phyloP scores from a whole-genome alignment of 2,113 vertebrate genomes.

The Podarcis raffonei region DNA sequence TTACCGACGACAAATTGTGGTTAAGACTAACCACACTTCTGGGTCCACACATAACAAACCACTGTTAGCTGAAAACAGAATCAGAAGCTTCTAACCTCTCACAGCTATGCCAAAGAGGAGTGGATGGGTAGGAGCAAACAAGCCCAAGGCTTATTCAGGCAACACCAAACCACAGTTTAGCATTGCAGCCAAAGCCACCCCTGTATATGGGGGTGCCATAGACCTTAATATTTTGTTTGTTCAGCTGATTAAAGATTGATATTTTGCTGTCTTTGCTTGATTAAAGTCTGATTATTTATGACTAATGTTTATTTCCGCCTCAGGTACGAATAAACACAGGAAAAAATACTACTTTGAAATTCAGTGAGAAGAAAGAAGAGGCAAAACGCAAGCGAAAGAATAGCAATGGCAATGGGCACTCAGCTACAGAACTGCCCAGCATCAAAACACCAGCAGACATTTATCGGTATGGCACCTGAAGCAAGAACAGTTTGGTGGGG shows the following conservation, averaged over 20 bases:
- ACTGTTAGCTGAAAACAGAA: neutral
- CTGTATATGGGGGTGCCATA: neutral
- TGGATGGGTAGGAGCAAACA: neutral
- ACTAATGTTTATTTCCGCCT: constrained; percentile 59
- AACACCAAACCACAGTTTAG: neutral
- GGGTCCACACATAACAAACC: neutral
- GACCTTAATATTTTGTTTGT: neutral
- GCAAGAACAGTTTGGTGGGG: neutral
- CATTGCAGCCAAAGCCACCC: neutral
- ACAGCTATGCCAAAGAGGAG: no score
- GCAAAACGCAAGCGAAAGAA: constrained; percentile 92
- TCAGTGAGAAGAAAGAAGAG: constrained; percentile 94
- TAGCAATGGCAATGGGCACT: constrained; percentile 80
- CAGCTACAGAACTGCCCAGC: constrained; percentile 81
- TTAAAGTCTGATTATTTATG: constrained; percentile 31
- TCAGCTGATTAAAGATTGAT: neutral
- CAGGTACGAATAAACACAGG: constrained; percentile 98
- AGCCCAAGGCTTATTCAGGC: neutral
- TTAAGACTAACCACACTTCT: neutral
- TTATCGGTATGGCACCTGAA: constrained; percentile 82
- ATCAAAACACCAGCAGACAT: constrained; percentile 92
- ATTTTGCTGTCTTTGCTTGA: neutral
- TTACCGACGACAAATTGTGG: no score
- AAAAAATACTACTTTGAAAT: constrained; percentile 96
- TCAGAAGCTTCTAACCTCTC: no score